Percentiles rank a stretch among this genome's conserved stretches.
phyloP scores from a whole-genome alignment of 2,797 vertebrate species.

The Crenuchus spilurus region DNA sequence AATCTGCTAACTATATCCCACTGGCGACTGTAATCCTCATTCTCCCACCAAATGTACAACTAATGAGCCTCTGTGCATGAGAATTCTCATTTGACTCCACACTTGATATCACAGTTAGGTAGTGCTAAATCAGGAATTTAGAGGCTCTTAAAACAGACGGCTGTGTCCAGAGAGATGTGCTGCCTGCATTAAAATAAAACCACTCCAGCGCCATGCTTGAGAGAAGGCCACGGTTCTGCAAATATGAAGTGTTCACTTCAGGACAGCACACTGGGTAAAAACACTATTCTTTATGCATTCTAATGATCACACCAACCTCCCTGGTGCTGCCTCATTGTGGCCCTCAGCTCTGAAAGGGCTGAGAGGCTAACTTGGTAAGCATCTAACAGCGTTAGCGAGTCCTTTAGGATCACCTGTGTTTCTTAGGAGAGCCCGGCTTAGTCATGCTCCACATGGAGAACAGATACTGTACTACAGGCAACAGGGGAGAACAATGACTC shows the following conservation, averaged over 20 bases:
- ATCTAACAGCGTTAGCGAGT: conserved; percentile 13
- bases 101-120: conserved; percentile 5
- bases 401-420: conserved; percentile 15
- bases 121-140: conserved; percentile 38
- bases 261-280: not conserved
- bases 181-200: conserved; percentile 28
- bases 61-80: no score
- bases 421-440: not conserved
- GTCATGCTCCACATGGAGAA: conserved; percentile 5
- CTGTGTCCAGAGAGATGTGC: conserved; percentile 9
- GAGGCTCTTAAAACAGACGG: conserved; percentile 32
- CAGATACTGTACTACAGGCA: not conserved
- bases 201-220: conserved; percentile 22
- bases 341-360: not conserved
- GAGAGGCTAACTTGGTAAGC: conserved; percentile 21
- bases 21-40: no score
- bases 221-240: conserved; percentile 10
- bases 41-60: no score
- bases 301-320: conserved; percentile 5
- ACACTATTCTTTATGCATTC: conserved; percentile 9
- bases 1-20: no score
- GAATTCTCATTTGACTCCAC: conserved; percentile 3
- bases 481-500: not conserved
- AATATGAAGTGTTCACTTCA: conserved; percentile 43
- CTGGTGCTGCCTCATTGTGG: conserved; percentile 18